Base-by-base conservation (phyloP, 2,888 invertebrate genomes). In the Acleris sparsana region DNA sequence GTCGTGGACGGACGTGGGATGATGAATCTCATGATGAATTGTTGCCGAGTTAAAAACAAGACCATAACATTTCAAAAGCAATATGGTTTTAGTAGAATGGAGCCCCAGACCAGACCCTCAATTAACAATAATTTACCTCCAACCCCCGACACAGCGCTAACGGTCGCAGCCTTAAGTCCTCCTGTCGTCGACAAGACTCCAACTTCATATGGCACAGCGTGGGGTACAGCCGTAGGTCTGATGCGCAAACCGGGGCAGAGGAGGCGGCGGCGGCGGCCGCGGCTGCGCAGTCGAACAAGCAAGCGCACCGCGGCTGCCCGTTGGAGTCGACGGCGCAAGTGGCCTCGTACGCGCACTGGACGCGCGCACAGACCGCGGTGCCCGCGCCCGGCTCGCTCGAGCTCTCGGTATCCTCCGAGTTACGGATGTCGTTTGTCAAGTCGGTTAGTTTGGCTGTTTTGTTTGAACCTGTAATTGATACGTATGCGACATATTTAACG, bases 171-270 rank as follows among this genome's bases (percentile, higher is more conserved):
- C 96, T 93, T 73, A 97, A 93, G 75, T 97, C 96, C 75, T 95
- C 95, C 84, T 97, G 97, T 49, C 95, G 93, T 65, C 96, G 94
- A 86, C 98, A 98, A 1, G 97, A 95, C 80, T 97, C 97, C 88
- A 96, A 94, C 87, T 96, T 96, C 96, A 97, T 96, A 61, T 96
- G 95, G 82, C 98, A 98, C 71, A 96, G 92, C 18, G 96, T 97
- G 0, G 96, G 94, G 79, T 97, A 97, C 67, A 95, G 94, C 63
- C 95, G 93, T 63, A 96, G 89, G 82, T 98, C 97, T 5, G 97
- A 97, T 0, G 97, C 97, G 81, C 97, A 98, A 5, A 97, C 96
- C 0, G 96, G 95, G 5, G 92, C 89, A 16, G 93, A 90, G 29
- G 94, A 93, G 5, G 93, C 89, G 3, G 90, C 88, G 0, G 87